phyloP scores from a whole-genome alignment of 2,113 vertebrate genomes.

The Accipiter cooperii region DNA sequence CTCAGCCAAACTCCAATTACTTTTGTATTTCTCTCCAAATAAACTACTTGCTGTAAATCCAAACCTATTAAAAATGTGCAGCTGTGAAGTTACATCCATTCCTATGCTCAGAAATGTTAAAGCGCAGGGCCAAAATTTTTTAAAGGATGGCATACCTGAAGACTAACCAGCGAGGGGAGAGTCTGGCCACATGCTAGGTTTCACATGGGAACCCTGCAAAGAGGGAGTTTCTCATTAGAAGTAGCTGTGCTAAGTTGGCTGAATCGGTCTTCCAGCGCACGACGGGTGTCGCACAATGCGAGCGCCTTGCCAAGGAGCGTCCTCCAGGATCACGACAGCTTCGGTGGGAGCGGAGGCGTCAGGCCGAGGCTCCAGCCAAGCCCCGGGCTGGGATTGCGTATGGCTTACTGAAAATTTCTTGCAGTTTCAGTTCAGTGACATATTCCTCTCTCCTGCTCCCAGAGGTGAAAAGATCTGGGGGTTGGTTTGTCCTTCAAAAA shows the following conservation, averaged over 20 bases:
- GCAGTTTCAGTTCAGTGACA: neutral
- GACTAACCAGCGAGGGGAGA: accelerated
- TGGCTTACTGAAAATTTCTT: neutral
- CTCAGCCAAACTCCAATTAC: constrained; percentile 24
- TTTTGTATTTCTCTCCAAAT: constrained; percentile 43
- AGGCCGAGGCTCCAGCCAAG: neutral
- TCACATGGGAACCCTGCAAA: accelerated
- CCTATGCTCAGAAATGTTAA: neutral
- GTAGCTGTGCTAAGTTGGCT: neutral
- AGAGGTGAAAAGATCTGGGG: neutral
- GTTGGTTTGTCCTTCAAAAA: neutral
- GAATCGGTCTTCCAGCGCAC: accelerated
- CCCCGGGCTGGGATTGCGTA: neutral
- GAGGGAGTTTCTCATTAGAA: neutral
- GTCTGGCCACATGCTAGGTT: neutral
- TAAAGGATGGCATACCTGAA: neutral
- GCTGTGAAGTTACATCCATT: constrained; percentile 13
- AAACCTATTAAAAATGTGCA: constrained; percentile 9
- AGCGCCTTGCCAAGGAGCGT: neutral
- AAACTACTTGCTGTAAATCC: neutral
- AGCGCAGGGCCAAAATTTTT: neutral
- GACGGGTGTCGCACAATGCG: accelerated
- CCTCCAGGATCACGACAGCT: neutral
- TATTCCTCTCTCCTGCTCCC: neutral
- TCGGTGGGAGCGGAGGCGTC: neutral